phyloP scores from a whole-genome alignment of 2,113 vertebrate species.

The Tonatia bakeri region DNA sequence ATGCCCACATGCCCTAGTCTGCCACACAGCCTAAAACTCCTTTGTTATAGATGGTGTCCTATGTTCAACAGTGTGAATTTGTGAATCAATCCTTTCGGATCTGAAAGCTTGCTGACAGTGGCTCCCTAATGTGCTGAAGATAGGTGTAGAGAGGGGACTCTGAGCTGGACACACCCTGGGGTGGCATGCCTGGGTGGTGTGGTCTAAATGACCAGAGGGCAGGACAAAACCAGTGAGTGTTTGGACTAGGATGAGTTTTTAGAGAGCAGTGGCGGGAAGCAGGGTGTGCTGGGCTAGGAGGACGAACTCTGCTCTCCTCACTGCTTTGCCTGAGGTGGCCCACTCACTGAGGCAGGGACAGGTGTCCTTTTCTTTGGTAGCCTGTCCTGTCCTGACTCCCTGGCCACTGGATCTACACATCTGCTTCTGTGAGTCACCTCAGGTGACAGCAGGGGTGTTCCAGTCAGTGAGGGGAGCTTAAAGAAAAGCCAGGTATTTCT shows the following conservation, averaged over 20 bases:
- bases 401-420: neutral
- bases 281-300: neutral
- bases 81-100: neutral
- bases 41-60: neutral
- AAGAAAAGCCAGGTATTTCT: neutral
- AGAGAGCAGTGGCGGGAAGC: neutral
- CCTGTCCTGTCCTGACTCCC: neutral
- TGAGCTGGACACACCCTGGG: neutral
- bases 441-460: neutral
- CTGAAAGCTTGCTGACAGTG: neutral
- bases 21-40: neutral
- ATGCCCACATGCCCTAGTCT: neutral
- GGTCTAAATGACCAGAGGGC: neutral
- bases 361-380: neutral
- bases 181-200: neutral
- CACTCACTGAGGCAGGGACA: neutral
- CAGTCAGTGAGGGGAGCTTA: neutral
- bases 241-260: neutral
- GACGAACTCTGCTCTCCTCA: neutral
- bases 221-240: neutral
- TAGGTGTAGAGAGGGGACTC: neutral
- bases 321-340: neutral
- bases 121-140: neutral
- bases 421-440: neutral
- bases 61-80: neutral